Percentiles rank a stretch among this genome's conserved stretches.
These are phyloP conservation scores for Neotoma lepida DNA, from an alignment of 2,113 vertebrate genomes.

Conservation along the genomic window DNA sequence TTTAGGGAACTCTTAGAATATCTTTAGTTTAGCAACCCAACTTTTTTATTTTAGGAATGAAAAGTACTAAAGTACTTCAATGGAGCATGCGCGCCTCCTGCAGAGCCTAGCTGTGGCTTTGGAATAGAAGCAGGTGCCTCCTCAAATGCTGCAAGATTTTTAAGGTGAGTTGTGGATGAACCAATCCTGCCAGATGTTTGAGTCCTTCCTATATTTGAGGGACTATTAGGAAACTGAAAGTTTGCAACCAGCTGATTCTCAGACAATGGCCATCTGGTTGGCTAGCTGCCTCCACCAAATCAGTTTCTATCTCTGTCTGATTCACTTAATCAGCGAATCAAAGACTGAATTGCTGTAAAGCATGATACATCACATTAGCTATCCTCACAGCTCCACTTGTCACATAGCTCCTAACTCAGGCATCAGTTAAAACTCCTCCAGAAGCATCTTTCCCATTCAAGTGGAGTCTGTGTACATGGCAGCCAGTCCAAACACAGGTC, in stretches of 20 bases:
- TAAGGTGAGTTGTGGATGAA: not conserved
- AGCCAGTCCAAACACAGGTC: not conserved
- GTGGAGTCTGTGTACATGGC: not conserved
- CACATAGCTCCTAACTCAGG: not conserved
- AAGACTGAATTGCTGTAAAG: constrained; percentile 24
- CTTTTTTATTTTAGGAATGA: not conserved
- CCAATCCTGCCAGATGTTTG: constrained; percentile 4
- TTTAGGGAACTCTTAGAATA: not conserved
- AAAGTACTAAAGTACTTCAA: not conserved
- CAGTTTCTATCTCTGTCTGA: not conserved
- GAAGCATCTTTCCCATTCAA: not conserved
- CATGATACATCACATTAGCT: not conserved
- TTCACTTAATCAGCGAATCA: constrained; percentile 13
- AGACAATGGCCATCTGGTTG: constrained; percentile 18
- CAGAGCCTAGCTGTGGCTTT: constrained; percentile 8
- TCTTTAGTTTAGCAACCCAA: not conserved
- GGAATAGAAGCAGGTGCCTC: not conserved
- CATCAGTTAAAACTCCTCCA: not conserved
- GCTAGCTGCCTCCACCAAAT: not conserved
- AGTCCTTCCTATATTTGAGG: not conserved
- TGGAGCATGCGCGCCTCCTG: not conserved
- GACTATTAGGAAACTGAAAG: not conserved
- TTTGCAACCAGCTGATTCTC: not conserved
- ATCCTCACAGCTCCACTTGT: not conserved
- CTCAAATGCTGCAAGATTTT: not conserved